A percentile compares a stretch with the other conserved stretches of the same genome.
Conservation (phyloP, 2,888 invertebrate species). For the Gibbula magus region DNA sequence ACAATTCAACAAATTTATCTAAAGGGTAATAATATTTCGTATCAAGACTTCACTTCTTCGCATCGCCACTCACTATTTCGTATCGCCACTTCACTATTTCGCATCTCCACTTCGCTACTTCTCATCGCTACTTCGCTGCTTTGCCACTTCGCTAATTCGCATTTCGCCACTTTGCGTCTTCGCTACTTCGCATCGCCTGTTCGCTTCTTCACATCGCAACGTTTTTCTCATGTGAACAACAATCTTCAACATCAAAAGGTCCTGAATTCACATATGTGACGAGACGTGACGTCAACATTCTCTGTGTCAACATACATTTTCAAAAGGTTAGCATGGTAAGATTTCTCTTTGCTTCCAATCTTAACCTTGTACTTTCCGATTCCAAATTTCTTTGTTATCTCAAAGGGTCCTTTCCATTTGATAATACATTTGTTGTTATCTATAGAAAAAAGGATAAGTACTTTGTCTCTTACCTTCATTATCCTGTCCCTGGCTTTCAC, state of each 20-base stretch:
- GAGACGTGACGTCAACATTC: background rate
- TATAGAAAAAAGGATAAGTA: background rate
- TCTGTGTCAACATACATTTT: background rate
- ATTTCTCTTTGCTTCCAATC: background rate
- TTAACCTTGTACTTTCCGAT: background rate
- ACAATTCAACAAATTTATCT: too few relatives aligned
- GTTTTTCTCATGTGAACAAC: background rate
- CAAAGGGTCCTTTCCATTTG: background rate
- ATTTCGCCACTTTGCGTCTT: too few relatives aligned
- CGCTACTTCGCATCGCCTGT: too few relatives aligned
- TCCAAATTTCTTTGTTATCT: background rate
- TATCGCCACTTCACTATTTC: too few relatives aligned
- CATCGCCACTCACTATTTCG: too few relatives aligned
- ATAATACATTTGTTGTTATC: background rate
- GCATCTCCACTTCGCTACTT: too few relatives aligned
- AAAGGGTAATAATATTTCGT: too few relatives aligned
- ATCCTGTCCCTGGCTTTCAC: background rate
- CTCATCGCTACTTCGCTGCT: too few relatives aligned
- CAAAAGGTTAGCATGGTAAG: background rate
- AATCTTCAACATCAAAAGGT: background rate
- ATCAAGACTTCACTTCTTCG: too few relatives aligned
- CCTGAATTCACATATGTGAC: background rate
- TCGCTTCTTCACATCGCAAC: too few relatives aligned
- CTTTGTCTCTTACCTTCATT: background rate
- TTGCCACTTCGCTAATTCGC: too few relatives aligned